These are phyloP conservation scores for Notarius lentiginosus DNA, from an alignment of 2,113 vertebrate species.

Conservation along the genomic window DNA sequence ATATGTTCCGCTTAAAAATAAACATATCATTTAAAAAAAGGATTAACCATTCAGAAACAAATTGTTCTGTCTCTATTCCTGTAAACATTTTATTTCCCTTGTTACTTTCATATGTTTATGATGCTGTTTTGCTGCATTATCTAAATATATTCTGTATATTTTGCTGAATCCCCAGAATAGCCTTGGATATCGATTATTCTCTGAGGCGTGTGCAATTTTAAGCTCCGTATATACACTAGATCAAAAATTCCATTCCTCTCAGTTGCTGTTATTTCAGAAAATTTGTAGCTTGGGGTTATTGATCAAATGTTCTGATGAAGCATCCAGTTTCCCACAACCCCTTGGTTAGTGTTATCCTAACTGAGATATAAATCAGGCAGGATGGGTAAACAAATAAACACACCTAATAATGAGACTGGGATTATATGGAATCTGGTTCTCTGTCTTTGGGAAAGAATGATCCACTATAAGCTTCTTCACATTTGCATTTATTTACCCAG, in stretches of 20 bases:
- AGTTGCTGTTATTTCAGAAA: not conserved
- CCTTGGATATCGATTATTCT: conserved; percentile 32
- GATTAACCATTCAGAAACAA: not conserved
- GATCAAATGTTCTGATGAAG: not conserved
- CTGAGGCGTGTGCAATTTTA: conserved; percentile 4
- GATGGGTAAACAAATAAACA: conserved; percentile 6
- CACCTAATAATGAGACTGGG: not conserved
- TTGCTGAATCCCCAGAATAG: conserved; percentile 31
- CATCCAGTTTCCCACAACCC: not conserved
- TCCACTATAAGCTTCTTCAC: not conserved
- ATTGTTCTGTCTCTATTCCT: not conserved
- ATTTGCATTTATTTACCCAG: not conserved
- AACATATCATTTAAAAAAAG: not conserved
- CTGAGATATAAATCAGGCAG: not conserved
- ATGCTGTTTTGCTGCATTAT: conserved; percentile 14
- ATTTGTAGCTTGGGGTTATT: conserved; percentile 3
- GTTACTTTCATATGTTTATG: not conserved
- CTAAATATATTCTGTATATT: conserved; percentile 17
- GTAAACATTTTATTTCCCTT: conserved; percentile 8
- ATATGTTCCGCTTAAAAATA: not conserved
- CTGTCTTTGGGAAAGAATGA: not conserved
- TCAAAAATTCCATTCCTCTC: not conserved
- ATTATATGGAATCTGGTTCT: not conserved
- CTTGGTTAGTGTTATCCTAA: not conserved
- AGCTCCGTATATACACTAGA: not conserved